Evolutionary conservation across 2,797 vertebrate genomes (phyloP).

Genomic region (Trachurus trachurus): DNA sequence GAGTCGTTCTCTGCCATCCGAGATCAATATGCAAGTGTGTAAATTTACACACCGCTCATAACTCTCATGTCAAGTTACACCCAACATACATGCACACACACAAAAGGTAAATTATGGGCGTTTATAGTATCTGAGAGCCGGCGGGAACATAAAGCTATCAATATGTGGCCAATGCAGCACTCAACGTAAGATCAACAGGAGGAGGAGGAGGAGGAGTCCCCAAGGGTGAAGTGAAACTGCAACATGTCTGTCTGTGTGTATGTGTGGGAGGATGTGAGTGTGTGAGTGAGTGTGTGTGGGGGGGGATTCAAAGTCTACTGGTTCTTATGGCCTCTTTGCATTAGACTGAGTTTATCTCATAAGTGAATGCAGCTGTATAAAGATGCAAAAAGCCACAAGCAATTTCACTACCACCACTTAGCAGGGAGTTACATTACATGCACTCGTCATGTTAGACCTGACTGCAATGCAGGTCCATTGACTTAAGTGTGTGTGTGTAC

Average conservation of each 20-base stretch:
- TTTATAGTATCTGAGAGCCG: constrained; percentile 7
- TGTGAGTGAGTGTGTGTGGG: not conserved
- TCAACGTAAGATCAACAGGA: constrained; percentile 27
- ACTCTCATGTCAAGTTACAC: constrained; percentile 32
- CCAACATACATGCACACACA: constrained; percentile 9
- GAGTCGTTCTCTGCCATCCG: constrained; percentile 1
- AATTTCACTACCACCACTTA: constrained; percentile 47
- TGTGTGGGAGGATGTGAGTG: not conserved
- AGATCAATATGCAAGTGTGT: constrained; percentile 53
- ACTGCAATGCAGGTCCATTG: constrained; percentile 43
- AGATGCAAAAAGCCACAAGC: constrained; percentile 34
- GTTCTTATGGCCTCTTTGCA: constrained; percentile 25
- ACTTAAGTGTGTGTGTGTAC: constrained; percentile 14
- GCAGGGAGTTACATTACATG: constrained; percentile 33
- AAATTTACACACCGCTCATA: constrained; percentile 34
- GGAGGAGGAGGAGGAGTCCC: not conserved
- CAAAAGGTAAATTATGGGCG: constrained; percentile 37
- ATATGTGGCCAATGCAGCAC: constrained; percentile 15
- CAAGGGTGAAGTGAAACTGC: constrained; percentile 32
- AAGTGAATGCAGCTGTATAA: constrained; percentile 43
- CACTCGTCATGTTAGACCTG: constrained; percentile 31
- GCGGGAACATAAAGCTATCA: constrained; percentile 36
- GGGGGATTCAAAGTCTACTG: constrained; percentile 21
- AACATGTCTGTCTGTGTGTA: constrained; percentile 4
- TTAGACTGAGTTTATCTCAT: constrained; percentile 23